phyloP scores from a whole-genome alignment of 2,888 invertebrate genomes.

The Pachymerium ferrugineum region DNA sequence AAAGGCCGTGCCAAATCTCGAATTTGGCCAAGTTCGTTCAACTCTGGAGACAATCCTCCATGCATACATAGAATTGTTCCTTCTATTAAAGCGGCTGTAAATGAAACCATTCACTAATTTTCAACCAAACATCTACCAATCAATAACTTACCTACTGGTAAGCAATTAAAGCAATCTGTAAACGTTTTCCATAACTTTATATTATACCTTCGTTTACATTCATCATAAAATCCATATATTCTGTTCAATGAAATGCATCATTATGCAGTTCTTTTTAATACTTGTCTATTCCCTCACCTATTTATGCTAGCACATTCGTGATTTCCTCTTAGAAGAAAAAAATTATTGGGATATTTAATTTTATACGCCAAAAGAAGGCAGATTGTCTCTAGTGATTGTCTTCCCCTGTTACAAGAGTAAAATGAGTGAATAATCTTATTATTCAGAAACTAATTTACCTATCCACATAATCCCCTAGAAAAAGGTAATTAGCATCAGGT shows the following conservation, averaged over 20 bases:
- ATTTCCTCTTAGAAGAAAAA: slow-evolving; percentile 55
- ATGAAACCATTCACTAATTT: too few relatives aligned
- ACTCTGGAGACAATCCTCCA: slow-evolving; percentile 54
- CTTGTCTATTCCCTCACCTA: too few relatives aligned
- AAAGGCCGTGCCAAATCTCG: slow-evolving; percentile 45
- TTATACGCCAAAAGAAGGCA: slow-evolving; percentile 53
- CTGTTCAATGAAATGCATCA: slow-evolving; percentile 45
- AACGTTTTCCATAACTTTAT: slow-evolving; percentile 55
- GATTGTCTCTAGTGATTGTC: slow-evolving; percentile 52
- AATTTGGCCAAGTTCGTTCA: slow-evolving; percentile 49
- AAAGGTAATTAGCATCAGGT: slow-evolving; percentile 53
- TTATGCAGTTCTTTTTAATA: too few relatives aligned
- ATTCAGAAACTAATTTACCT: too few relatives aligned
- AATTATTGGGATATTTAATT: slow-evolving; percentile 55
- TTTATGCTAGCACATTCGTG: slow-evolving; percentile 55
- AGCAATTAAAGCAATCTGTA: slow-evolving; percentile 53
- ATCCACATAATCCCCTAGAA: slow-evolving; percentile 55
- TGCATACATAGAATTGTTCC: slow-evolving; percentile 55
- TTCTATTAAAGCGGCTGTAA: slow-evolving; percentile 52
- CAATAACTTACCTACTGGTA: slow-evolving; percentile 51
- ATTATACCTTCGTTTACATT: slow-evolving; percentile 53
- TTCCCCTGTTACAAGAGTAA: too few relatives aligned
- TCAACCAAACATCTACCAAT: too few relatives aligned
- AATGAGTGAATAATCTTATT: too few relatives aligned
- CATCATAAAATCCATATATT: slow-evolving; percentile 56